These are phyloP conservation scores for Doryteuthis pealeii DNA, from an alignment of 1,140 invertebrate genomes.

Conservation along the genomic window DNA sequence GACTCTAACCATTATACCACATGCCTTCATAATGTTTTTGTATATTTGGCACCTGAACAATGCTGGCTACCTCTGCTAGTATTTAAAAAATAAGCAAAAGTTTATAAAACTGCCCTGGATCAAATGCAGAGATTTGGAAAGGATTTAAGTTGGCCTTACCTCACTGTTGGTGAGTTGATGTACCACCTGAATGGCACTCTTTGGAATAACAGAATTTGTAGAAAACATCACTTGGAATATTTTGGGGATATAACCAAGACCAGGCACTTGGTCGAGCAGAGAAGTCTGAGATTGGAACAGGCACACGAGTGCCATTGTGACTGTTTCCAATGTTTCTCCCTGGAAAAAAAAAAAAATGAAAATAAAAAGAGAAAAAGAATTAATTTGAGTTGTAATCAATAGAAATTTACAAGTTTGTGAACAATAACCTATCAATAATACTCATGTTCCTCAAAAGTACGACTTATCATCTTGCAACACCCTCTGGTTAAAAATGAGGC, in stretches of 20 bases:
- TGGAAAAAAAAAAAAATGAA: slow-evolving; percentile 53
- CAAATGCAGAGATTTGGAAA: too few species aligned
- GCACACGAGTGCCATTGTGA: slow-evolving; percentile 80
- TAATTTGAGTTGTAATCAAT: not conserved
- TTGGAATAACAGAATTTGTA: slow-evolving; percentile 65
- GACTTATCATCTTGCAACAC: too few species aligned
- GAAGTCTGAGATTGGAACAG: slow-evolving; percentile 83
- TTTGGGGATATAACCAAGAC: slow-evolving; percentile 90
- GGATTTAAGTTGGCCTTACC: slow-evolving; percentile 62
- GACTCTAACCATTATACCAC: too few species aligned
- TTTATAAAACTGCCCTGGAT: not conserved
- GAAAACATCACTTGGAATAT: slow-evolving; percentile 76
- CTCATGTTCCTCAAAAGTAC: too few species aligned
- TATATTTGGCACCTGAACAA: too few species aligned
- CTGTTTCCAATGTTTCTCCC: slow-evolving; percentile 79
- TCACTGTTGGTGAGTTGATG: slow-evolving; percentile 83
- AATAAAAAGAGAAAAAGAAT: not conserved
- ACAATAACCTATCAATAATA: too few species aligned
- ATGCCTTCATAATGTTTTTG: too few species aligned
- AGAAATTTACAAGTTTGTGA: too few species aligned
- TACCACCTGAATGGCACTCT: slow-evolving; percentile 80
- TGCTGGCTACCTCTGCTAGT: too few species aligned
- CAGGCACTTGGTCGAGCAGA: slow-evolving; percentile 86
- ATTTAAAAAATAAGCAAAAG: too few species aligned
- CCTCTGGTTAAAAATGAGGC: too few species aligned